Base-by-base conservation (phyloP, 2,888 invertebrate species). In the Mythimna ferrago region DNA sequence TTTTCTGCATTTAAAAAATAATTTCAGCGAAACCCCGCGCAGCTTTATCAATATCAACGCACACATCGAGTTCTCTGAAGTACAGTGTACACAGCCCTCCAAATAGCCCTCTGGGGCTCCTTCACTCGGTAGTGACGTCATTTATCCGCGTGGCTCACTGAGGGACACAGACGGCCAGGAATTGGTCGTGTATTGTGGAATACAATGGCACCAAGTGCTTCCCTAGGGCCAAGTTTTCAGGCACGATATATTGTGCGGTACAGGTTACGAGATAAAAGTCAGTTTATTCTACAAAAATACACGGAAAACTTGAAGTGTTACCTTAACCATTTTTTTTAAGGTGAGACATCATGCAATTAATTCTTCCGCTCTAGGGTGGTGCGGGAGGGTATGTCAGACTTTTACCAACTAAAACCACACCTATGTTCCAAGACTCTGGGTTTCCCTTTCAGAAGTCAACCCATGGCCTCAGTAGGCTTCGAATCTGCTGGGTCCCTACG, bases 101-200 rank as follows among this genome's bases (percentile, higher is more conserved):
- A 41, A 76, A 71, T 64, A 78, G 58, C 1, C 51, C 63, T 32
- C 48, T 32, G 14, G 21, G 38, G 63, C 21, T 26, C 14, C 4
- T 2, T 41, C 32, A 63, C 3, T 1, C 21, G 21, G 48, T 14
- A 65, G 64, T 56, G 41, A 41, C n/a, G 54, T 53, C 38, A 77
- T 71, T 65, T 72, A 64, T 64, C 38, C 26, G 32, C 53, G 35
- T 32, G 51, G 38, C 32, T 66, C 57, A 68, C 26, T 57, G n/a
- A 41, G 21, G n/a, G 32, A 60, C 38, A 76, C 44, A 56, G 44
- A 75, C 32, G 56, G 58, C 41, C 21, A 64, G 58, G 61, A 71
- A 81, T 80, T 82, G 80, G 66, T 73, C 44, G 65, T 71, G 66
- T 68, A 71, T 74, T 76, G 66, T 67, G 69, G 26, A 81, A 71